phyloP scores from a whole-genome alignment of 35 echinoderm and acorn worm genomes.

The Ophioderma brevispina region DNA sequence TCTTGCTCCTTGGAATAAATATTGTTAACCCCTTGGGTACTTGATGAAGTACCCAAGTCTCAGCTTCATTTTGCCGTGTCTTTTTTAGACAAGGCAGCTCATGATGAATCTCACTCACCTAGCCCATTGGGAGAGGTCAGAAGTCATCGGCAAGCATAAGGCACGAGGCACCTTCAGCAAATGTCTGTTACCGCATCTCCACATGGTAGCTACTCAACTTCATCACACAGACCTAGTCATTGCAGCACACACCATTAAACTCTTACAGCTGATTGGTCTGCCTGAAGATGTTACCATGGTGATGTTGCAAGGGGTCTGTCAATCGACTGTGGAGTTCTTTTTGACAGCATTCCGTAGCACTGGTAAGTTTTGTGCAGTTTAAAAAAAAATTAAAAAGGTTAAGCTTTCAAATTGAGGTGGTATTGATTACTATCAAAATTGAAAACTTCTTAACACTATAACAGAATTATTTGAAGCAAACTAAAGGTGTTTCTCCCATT shows the following conservation, averaged over 20 bases:
- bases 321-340: constrained; percentile 80
- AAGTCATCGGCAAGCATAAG: constrained; percentile 20
- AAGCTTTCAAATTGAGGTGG: no score
- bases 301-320: constrained; percentile 63
- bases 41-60: no score
- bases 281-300: constrained; percentile 52
- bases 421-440: no score
- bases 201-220: constrained; percentile 75
- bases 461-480: no score
- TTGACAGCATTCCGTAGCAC: constrained; percentile 65
- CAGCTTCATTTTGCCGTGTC: no score
- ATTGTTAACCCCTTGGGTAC: no score
- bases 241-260: constrained; percentile 68
- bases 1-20: no score
- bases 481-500: no score
- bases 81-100: constrained; percentile 74
- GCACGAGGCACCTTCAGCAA: constrained; percentile 41
- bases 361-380: no score
- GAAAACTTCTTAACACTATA: no score
- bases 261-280: constrained; percentile 80
- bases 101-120: constrained; percentile 78
- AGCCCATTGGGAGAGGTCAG: constrained; percentile 65
- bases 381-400: no score
- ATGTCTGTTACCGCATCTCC: constrained; percentile 57
- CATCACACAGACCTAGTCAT: constrained; percentile 69